These are phyloP conservation scores for Artibeus lituratus DNA, from an alignment of 2,797 vertebrate genomes.

Conservation along the genomic window DNA sequence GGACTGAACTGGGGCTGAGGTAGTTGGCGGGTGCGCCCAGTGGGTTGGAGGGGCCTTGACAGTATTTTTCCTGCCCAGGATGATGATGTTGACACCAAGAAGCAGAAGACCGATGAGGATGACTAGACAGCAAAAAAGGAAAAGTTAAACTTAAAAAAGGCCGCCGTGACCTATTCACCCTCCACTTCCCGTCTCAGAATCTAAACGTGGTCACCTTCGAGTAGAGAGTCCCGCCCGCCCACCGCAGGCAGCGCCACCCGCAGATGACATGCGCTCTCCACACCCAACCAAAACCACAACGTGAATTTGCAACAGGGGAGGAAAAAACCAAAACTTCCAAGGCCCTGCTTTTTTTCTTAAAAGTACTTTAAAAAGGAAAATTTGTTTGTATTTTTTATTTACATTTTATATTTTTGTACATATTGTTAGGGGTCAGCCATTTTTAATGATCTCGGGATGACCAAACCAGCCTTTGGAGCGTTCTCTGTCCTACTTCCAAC, in stretches of 20 bases:
- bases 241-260: slow-evolving; percentile 54
- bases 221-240: slow-evolving; percentile 82
- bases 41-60: not conserved
- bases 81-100: slow-evolving; percentile 91
- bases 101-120: slow-evolving; percentile 93
- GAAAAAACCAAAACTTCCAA: slow-evolving; percentile 84
- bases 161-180: slow-evolving; percentile 81
- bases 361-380: slow-evolving; percentile 93
- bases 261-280: slow-evolving; percentile 35
- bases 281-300: slow-evolving; percentile 51
- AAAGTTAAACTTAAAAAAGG: slow-evolving; percentile 80
- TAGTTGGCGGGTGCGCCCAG: fast-evolving
- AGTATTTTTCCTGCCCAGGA: slow-evolving; percentile 74
- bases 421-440: slow-evolving; percentile 90
- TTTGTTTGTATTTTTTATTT: slow-evolving; percentile 99
- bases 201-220: slow-evolving; percentile 89
- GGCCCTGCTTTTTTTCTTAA: slow-evolving; percentile 91
- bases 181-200: slow-evolving; percentile 80
- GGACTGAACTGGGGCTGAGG: not conserved
- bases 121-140: slow-evolving; percentile 82
- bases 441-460: slow-evolving; percentile 87
- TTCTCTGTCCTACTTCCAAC: slow-evolving; percentile 82
- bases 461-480: slow-evolving; percentile 89
- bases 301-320: slow-evolving; percentile 65
- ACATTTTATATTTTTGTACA: slow-evolving; percentile 99